These are phyloP conservation scores for Homarus gammarus DNA, from an alignment of 2,888 invertebrate species.

Conservation along the genomic window DNA sequence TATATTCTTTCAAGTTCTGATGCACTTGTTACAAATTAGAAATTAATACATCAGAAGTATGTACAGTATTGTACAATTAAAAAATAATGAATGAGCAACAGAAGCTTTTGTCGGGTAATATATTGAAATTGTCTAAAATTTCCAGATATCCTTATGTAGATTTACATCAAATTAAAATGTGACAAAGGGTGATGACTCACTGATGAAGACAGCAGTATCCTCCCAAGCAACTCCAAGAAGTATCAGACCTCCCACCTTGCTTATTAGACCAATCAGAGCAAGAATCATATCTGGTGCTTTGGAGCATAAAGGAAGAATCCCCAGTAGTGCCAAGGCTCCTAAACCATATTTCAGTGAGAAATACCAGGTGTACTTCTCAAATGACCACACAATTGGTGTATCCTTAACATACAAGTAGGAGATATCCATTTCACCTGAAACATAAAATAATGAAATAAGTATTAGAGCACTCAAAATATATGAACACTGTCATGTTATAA, in stretches of 20 bases:
- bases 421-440: conserved; percentile 87
- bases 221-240: conserved; percentile 56
- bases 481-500: not conserved
- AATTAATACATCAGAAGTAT: no score
- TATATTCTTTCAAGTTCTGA: no score
- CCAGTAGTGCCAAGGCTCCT: conserved; percentile 37
- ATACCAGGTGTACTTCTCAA: conserved; percentile 58
- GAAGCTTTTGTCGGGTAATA: no score
- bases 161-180: no score
- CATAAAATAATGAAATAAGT: conserved; percentile 10
- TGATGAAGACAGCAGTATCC: conserved; percentile 25
- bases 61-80: no score
- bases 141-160: no score
- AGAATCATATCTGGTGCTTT: conserved; percentile 50
- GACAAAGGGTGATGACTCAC: conserved; percentile 1
- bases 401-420: conserved; percentile 87
- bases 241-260: conserved; percentile 53
- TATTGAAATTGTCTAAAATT: no score
- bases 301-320: conserved; percentile 43
- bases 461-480: not conserved
- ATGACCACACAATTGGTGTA: conserved; percentile 79
- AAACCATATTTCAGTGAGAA: conserved; percentile 61
- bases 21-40: no score
- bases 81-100: no score
- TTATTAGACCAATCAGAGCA: conserved; percentile 42